Base-by-base conservation (phyloP, 2,797 vertebrate species). In the Sciaenops ocellatus region DNA sequence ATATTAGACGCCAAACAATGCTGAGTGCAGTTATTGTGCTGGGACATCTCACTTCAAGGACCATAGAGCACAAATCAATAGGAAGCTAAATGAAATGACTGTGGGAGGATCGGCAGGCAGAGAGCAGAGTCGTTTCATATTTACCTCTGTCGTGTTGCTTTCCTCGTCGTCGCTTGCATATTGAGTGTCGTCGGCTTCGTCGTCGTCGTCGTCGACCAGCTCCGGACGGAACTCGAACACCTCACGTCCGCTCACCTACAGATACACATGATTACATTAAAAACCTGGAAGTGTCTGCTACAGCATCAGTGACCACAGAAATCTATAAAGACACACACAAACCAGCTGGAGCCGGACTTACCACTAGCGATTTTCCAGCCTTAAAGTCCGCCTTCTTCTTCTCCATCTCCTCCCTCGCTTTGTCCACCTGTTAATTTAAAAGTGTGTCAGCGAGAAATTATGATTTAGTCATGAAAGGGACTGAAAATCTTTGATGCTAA, bases 211-310 rank as follows among this genome's bases (percentile, higher is more conserved):
- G 5, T 98, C 90, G 20, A 99, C 96, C 90, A 99, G 52, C 85
- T 99, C 98, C 0, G 98, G 98, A 6, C 96, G 96, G 92, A 99
- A 99, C 87, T 99, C 98, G 67, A 99, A 99, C 56, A 99, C 98
- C 85, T 99, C 98, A 38, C 98, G 97, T 3, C 98, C 98, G 48
- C 98, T 99, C 69, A 99, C 97, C 98, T 99, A 44, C 5, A 87
- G 16, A 52, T 0, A 63, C 16, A 62, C 0, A 50, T 1, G 10
- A 46, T 24, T 15, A 15, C 2, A 59, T 75, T 22, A 13, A 56
- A 42, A 38, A 8, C 34, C 34, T 38, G 34, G 34, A 38, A 9
- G 34, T 13, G 42, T 42, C 13, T 42, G 42, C 12, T 13, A 12
- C 13, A 41, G 38, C 38, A 41, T 42, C 42, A 12, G 42, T 42